Base-by-base conservation (phyloP, 2,113 vertebrate species). In the Camelus dromedarius region DNA sequence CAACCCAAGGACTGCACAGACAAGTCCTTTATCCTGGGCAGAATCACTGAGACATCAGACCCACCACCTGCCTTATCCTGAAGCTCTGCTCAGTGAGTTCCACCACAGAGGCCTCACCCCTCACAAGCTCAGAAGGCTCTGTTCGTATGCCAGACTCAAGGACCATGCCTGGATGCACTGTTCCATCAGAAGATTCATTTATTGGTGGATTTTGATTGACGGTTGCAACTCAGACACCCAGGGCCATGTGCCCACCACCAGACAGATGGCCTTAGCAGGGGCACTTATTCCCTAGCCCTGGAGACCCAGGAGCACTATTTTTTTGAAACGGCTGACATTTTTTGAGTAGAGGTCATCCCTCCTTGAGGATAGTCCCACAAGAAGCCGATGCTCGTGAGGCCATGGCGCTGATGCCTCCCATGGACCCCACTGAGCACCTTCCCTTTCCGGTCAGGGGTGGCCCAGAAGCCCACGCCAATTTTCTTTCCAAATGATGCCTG, bases 391-490 rank as follows among this genome's bases (percentile, higher is more conserved):
- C n/a, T 6, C 18, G 5, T 76, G 24, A 97, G 4, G 48, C 81
- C 95, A 0, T 42, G 9, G 15, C 0, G 0, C 0, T 0, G 9
- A 0, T 8, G 16, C 1, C n/a, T 28, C 4, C 81, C 97, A 0
- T 12, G 93, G 54, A 97, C 0, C 24, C 91, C 89, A 1, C 1
- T 46, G 64, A 98, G 81, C 76, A 93, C 85, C 6, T 94, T 6
- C 2, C 1, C 7, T 0, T 0, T 0, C 0, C 4, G 0, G 0
- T 0, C 0, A 1, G 96, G 54, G 42, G 0, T 54, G 18, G 0
- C 26, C 0, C 1, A 0, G 50, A 89, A 96, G 0, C 0, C 3
- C 0, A 0, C 0, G 0, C 18, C 28, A 0, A 0, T 0, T 0
- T 0, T 16, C 1, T 0, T 3, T n/a, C 97, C 96, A 13, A 96